Evolutionary conservation across 2,888 invertebrate species (phyloP).

Genomic region (Eristalis pertinax): DNA sequence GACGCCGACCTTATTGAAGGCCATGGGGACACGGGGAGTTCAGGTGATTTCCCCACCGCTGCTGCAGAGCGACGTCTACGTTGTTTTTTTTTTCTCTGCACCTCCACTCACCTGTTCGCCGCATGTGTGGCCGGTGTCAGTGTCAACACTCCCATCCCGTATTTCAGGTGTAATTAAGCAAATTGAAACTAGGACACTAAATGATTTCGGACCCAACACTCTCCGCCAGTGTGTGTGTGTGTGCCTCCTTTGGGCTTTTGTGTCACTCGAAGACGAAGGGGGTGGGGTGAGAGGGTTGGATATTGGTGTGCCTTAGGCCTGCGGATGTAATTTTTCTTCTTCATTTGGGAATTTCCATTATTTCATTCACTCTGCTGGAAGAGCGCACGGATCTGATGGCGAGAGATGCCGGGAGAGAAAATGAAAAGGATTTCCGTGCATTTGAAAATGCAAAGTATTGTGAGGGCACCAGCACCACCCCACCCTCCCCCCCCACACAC

Average conservation of each 20-base stretch:
- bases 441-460: constrained; percentile 64
- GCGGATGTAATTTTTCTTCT: constrained; percentile 70
- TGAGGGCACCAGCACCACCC: too few species aligned
- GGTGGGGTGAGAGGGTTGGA: background rate
- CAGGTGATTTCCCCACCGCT: constrained; percentile 1
- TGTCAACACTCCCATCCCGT: constrained; percentile 53
- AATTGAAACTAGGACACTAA: constrained; percentile 67
- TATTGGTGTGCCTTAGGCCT: constrained; percentile 48
- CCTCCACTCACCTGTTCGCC: constrained; percentile 58
- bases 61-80: too few species aligned
- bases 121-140: constrained; percentile 44
- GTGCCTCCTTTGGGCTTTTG: constrained; percentile 8
- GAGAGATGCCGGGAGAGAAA: background rate
- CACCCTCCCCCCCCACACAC: too few species aligned
- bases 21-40: constrained; percentile 37
- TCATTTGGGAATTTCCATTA: constrained; percentile 57
- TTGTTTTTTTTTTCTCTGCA: background rate
- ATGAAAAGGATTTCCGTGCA: constrained; percentile 63
- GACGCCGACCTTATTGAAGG: constrained; percentile 48
- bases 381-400: constrained; percentile 5
- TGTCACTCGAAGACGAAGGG: background rate
- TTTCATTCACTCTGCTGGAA: constrained; percentile 37
- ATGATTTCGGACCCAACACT: constrained; percentile 57
- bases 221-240: background rate
- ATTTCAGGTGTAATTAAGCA: constrained; percentile 66